Evolutionary conservation across 2,888 invertebrate genomes (phyloP).

Genomic region (Shargacucullia verbasci): DNA sequence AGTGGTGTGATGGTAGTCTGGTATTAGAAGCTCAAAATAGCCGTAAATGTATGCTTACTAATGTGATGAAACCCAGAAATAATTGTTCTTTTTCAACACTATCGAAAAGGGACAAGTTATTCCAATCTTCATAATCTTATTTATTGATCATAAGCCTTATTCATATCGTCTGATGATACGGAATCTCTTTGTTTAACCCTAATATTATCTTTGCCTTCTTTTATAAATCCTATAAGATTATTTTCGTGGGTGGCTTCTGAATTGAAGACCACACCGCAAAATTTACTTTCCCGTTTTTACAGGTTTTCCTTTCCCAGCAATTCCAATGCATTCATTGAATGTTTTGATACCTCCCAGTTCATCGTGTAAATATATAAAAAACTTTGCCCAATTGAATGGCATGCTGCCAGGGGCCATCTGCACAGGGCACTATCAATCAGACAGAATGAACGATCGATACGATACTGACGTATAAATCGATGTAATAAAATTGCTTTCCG

Average conservation of each 20-base stretch:
- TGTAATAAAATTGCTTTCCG: conserved; percentile 54
- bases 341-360: not conserved
- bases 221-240: too few species aligned
- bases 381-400: conserved; percentile 41
- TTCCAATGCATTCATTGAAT: too few species aligned
- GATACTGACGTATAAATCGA: conserved; percentile 18
- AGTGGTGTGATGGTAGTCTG: conserved; percentile 3
- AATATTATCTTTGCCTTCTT: too few species aligned
- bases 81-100: too few species aligned
- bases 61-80: too few species aligned
- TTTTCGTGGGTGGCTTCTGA: conserved; percentile 2
- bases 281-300: not conserved
- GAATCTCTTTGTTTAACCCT: too few species aligned
- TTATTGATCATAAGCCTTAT: too few species aligned
- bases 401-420: conserved; percentile 49
- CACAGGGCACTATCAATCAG: conserved; percentile 53
- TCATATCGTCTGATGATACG: too few species aligned
- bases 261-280: conserved; percentile 24
- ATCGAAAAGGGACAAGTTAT: too few species aligned
- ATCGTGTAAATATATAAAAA: conserved; percentile 30
- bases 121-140: too few species aligned
- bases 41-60: too few species aligned
- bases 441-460: conserved; percentile 49
- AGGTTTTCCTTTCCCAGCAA: not conserved
- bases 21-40: too few species aligned